Base-by-base conservation (phyloP, 1,140 invertebrate genomes). In the Mercenaria mercenaria region DNA sequence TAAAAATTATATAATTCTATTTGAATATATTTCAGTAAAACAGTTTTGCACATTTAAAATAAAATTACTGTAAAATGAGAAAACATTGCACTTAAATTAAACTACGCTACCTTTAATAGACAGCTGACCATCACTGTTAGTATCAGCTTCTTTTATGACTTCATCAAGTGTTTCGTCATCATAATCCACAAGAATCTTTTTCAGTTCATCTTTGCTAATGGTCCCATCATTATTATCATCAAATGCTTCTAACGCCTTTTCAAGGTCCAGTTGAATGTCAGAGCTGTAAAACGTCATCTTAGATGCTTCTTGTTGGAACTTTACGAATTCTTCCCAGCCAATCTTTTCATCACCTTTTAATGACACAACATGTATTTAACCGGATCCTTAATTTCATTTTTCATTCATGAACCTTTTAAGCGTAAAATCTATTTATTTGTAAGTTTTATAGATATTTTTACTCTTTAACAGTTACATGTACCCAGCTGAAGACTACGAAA, bases 91-190 rank as follows among this genome's bases (percentile, higher is more conserved):
- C n/a, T n/a, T n/a, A n/a, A n/a, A n/a, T n/a, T n/a, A n/a, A n/a
- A n/a, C n/a, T n/a, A n/a, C n/a, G n/a, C n/a, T n/a, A 79, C 76
- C 76, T 79, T 32, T 34, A 32, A 79, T 79, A 39, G 47, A 79
- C 34, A 79, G 76, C 56, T 50, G 47, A 11, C 76, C 76, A 37
- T 56, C 76, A 8, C 56, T 79, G 26, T 79, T 79, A 0, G 47
- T 52, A 37, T 79, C 76, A 32, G 50, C 32, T 8, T 79, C 3
- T 2, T 29, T 56, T 23, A 79, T 79, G 26, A 79, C 76, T 0
- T 79, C 47, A 56, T 56, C 15, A 29, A 79, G 32, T 10, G 10
- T 56, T 4, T 29, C 32, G 47, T 79, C 76, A 59, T 56, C 76
- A 32, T 79, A 79, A 56, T 56, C 76, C 4, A 37, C 29, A 0